These are phyloP conservation scores for Drosophila fuyamai DNA, from an alignment of 1,140 invertebrate genomes.

Conservation along the genomic window DNA sequence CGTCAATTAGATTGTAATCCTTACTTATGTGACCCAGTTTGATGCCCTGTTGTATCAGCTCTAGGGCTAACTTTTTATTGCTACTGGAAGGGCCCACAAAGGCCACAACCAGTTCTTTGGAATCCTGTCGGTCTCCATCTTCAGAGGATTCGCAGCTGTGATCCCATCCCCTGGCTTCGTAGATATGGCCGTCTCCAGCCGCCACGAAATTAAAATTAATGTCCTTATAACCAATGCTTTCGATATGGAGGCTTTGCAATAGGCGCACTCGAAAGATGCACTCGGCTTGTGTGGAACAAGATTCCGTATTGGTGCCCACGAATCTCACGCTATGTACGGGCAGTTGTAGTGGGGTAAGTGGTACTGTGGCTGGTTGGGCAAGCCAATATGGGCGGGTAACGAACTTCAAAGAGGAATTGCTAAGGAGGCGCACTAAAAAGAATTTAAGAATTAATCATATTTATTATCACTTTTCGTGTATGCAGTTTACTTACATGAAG, in stretches of 20 bases:
- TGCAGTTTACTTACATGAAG: constrained; percentile 38
- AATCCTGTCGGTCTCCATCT: not conserved
- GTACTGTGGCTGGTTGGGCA: constrained; percentile 86
- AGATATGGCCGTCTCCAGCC: constrained; percentile 89
- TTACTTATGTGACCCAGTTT: constrained; percentile 85
- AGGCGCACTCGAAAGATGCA: constrained; percentile 79
- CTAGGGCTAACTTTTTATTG: constrained; percentile 40
- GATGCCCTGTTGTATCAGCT: constrained; percentile 86
- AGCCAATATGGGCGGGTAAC: constrained; percentile 86
- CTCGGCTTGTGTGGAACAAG: constrained; percentile 51
- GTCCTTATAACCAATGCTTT: constrained; percentile 85
- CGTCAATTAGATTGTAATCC: constrained; percentile 88
- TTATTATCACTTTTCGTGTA: not conserved
- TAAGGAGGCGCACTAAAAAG: constrained; percentile 53
- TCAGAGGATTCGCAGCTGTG: constrained; percentile 75
- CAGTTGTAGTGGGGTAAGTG: constrained; percentile 73
- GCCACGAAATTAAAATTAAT: constrained; percentile 92
- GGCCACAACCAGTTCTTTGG: constrained; percentile 44
- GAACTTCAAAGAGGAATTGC: constrained; percentile 71
- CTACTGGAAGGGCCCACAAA: constrained; percentile 44
- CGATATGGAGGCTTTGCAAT: constrained; percentile 88
- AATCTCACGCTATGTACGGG: constrained; percentile 85
- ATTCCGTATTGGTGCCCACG: constrained; percentile 23
- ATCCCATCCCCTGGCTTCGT: constrained; percentile 89
- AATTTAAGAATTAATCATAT: not conserved